Evolutionary conservation across 2,888 invertebrate species (phyloP).

Genomic region (Troilus luridus): DNA sequence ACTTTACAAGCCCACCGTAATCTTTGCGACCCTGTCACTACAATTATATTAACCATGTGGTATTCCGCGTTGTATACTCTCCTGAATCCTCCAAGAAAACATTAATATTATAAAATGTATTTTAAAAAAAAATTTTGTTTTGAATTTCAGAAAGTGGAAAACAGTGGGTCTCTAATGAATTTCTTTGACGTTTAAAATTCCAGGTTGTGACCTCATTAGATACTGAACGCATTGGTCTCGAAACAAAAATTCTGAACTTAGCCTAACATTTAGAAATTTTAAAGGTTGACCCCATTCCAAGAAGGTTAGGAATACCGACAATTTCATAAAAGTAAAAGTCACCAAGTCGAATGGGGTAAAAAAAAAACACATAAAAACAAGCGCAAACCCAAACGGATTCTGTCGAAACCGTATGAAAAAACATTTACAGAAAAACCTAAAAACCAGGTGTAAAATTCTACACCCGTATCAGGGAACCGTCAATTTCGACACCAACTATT

Average conservation of each 20-base stretch:
- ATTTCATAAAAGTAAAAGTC: background rate
- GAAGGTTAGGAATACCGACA: background rate
- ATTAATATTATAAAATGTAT: too few relatives aligned
- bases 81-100: too few relatives aligned
- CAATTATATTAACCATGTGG: too few relatives aligned
- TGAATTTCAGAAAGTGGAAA: background rate
- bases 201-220: background rate
- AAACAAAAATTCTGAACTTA: background rate
- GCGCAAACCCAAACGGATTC: background rate
- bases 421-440: background rate
- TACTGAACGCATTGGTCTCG: background rate
- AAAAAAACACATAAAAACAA: background rate
- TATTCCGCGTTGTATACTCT: too few relatives aligned
- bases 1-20: too few relatives aligned
- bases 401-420: background rate
- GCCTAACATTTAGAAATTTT: conserved; percentile 8
- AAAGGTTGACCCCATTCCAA: background rate
- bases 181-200: background rate
- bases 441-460: background rate
- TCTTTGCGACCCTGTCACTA: too few relatives aligned
- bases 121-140: too few relatives aligned
- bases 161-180: background rate
- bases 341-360: background rate
- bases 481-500: background rate
- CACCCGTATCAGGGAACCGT: background rate